Conservation (phyloP, 2,797 vertebrate species). For the Hylomyscus alleni region DNA sequence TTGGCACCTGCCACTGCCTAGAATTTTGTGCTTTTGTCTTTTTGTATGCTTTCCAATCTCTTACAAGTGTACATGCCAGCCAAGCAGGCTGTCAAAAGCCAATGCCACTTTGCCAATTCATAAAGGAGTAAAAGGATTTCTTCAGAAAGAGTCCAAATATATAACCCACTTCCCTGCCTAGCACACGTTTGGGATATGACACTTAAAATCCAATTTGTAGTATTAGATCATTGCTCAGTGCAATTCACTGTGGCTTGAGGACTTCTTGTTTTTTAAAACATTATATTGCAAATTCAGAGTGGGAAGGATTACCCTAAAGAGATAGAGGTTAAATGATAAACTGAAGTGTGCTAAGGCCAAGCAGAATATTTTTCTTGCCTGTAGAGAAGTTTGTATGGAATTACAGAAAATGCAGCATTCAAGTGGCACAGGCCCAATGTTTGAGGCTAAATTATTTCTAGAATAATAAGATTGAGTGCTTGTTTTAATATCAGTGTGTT, state of each 20-base stretch:
- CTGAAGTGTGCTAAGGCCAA: neutral
- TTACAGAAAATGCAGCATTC: neutral
- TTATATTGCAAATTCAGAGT: neutral
- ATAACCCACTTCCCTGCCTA: neutral
- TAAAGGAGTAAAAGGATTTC: constrained; percentile 12
- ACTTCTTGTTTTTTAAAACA: neutral
- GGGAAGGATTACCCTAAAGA: neutral
- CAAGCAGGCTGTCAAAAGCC: neutral
- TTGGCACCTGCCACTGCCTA: neutral
- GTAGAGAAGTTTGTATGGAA: neutral
- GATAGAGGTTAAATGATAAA: neutral
- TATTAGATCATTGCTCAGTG: neutral
- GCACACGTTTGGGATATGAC: neutral
- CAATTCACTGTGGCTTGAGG: neutral
- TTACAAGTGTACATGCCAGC: neutral
- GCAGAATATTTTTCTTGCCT: neutral
- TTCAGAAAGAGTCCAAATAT: constrained; percentile 42
- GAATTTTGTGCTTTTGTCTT: neutral
- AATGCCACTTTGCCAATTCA: neutral
- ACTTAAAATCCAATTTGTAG: constrained; percentile 7
- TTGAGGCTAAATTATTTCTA: neutral
- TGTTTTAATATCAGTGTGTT: neutral
- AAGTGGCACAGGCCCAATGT: neutral
- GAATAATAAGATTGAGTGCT: neutral
- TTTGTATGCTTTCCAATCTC: constrained; percentile 14